Percentiles rank a stretch among this genome's conserved stretches.
phyloP scores from a whole-genome alignment of 2,888 invertebrate species.

The Philereme transversata region DNA sequence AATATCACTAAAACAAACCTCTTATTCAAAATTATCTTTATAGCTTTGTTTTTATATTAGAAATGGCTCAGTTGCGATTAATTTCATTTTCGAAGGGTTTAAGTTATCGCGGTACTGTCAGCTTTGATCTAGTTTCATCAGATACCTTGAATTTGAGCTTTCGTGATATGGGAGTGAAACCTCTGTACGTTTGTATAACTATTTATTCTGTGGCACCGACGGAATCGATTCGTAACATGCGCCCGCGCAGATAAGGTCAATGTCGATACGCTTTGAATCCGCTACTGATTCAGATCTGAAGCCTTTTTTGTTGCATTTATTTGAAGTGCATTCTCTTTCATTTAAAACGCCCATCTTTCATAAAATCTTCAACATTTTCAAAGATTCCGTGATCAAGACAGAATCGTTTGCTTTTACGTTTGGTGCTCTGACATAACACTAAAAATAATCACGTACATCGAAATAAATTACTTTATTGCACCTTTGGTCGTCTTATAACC shows the following conservation, averaged over 20 bases:
- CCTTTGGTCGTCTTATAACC: constrained; percentile 52
- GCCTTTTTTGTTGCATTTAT: constrained; percentile 30
- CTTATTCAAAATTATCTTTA: constrained; percentile 2
- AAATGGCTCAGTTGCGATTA: too few species aligned
- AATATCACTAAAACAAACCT: constrained; percentile 19
- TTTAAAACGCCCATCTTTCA: not conserved
- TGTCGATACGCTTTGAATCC: constrained; percentile 75
- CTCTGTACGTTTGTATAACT: constrained; percentile 27
- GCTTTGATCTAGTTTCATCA: too few species aligned
- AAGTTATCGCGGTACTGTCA: too few species aligned
- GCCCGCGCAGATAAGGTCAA: constrained; percentile 75
- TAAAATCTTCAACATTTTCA: too few species aligned
- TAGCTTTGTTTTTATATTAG: not conserved
- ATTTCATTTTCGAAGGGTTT: too few species aligned
- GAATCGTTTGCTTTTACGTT: not conserved
- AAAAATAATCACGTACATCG: constrained; percentile 38
- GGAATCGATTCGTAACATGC: constrained; percentile 76
- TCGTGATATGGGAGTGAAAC: constrained; percentile 7
- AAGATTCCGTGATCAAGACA: too few species aligned
- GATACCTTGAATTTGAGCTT: too few species aligned
- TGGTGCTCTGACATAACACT: constrained; percentile 11
- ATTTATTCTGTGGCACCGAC: constrained; percentile 14
- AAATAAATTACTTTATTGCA: constrained; percentile 51
- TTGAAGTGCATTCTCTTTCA: constrained; percentile 24
- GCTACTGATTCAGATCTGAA: constrained; percentile 65